These are phyloP conservation scores for Ochlodes sylvanus DNA, from an alignment of 2,888 invertebrate species.

Conservation along the genomic window DNA sequence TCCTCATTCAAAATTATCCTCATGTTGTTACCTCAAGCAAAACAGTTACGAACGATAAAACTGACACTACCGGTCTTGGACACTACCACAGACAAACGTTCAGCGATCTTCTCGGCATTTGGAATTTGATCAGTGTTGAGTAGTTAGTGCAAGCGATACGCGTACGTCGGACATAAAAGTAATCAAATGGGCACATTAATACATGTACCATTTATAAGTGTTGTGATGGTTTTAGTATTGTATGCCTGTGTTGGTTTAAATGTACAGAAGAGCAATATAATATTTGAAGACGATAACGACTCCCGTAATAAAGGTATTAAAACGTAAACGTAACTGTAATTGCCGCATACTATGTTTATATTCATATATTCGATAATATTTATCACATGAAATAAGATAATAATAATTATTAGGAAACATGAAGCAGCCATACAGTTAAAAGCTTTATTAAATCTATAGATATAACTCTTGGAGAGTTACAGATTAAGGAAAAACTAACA, in stretches of 20 bases:
- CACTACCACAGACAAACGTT: not conserved
- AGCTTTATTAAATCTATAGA: no score
- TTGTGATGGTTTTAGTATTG: not conserved
- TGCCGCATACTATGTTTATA: no score
- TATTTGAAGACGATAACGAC: not conserved
- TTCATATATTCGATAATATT: no score
- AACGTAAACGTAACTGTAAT: no score
- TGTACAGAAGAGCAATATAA: not conserved
- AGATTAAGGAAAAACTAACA: no score
- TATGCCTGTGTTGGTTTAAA: not conserved
- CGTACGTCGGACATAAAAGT: not conserved
- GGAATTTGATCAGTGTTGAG: not conserved
- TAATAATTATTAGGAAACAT: no score
- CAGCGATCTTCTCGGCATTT: not conserved
- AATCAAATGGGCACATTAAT: not conserved
- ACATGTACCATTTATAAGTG: not conserved
- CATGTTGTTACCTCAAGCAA: no score
- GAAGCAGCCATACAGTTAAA: no score
- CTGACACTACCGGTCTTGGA: not conserved
- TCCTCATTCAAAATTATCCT: no score
- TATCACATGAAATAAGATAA: no score
- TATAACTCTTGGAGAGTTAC: no score
- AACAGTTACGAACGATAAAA: no score
- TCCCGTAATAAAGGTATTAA: not conserved
- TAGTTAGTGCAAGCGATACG: not conserved